These are phyloP conservation scores for Pheosia tremula DNA, from an alignment of 2,888 invertebrate genomes.

Conservation along the genomic window DNA sequence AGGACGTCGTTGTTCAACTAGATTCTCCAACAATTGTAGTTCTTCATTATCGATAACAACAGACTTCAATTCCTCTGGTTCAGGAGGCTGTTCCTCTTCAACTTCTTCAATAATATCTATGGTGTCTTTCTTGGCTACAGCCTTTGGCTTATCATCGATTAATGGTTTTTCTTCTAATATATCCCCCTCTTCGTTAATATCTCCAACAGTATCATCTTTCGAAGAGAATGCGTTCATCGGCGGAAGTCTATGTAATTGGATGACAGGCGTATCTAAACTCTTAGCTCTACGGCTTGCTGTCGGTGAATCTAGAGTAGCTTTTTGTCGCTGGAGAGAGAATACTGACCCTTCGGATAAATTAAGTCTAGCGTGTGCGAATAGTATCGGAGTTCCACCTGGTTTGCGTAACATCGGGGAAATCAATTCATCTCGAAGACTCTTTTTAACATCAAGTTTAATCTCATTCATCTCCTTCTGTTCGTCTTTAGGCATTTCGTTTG, in stretches of 20 bases:
- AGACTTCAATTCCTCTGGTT: slow-evolving; percentile 68
- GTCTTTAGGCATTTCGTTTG: slow-evolving; percentile 52
- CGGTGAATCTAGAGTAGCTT: slow-evolving; percentile 90
- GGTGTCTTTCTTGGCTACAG: slow-evolving; percentile 56
- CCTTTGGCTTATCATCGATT: slow-evolving; percentile 67
- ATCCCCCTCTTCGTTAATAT: slow-evolving; percentile 87
- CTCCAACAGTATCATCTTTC: slow-evolving; percentile 94
- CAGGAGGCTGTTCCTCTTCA: slow-evolving; percentile 77
- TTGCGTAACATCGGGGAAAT: slow-evolving; percentile 89
- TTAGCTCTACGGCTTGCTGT: slow-evolving; percentile 91
- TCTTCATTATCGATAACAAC: slow-evolving; percentile 85
- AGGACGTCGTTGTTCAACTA: slow-evolving; percentile 78
- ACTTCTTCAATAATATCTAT: slow-evolving; percentile 81
- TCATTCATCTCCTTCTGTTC: slow-evolving; percentile 64
- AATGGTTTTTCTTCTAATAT: slow-evolving; percentile 85
- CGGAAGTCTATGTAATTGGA: slow-evolving; percentile 91
- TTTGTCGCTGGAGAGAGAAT: slow-evolving; percentile 90
- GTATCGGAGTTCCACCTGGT: slow-evolving; percentile 89
- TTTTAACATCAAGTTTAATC: slow-evolving; percentile 66
- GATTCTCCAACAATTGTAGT: slow-evolving; percentile 80
- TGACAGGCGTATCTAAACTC: slow-evolving; percentile 93
- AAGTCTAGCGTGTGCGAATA: slow-evolving; percentile 91
- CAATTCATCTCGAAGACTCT: slow-evolving; percentile 87
- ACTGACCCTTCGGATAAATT: slow-evolving; percentile 94
- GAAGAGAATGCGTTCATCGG: slow-evolving; percentile 94